phyloP scores from a whole-genome alignment of 2,888 invertebrate species.

The Cosmia trapezina region DNA sequence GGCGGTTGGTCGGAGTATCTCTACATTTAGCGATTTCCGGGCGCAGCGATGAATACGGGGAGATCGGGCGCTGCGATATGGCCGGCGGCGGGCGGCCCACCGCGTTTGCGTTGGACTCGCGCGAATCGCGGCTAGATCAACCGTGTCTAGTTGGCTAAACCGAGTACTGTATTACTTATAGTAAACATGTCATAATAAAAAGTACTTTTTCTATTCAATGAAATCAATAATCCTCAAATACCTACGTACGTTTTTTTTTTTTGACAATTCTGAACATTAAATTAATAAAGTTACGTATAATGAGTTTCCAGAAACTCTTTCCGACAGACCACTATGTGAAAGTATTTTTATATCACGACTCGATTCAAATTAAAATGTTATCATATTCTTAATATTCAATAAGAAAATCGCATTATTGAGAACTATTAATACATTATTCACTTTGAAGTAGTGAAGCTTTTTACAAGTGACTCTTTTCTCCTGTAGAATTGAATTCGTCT shows the following conservation, averaged over 20 bases:
- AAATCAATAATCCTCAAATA: background rate
- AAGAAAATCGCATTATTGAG: background rate
- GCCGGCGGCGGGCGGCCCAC: constrained; percentile 70
- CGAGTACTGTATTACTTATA: constrained; percentile 1
- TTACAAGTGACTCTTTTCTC: background rate
- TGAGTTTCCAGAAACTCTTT: constrained; percentile 10
- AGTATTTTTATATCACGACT: background rate
- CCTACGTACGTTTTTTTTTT: background rate
- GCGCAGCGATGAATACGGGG: constrained; percentile 84
- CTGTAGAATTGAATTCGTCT: background rate
- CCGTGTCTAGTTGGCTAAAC: constrained; percentile 50
- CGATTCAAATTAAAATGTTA: background rate
- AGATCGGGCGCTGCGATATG: constrained; percentile 86
- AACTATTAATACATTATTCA: too few relatives aligned
- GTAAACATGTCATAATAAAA: background rate
- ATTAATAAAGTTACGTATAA: background rate
- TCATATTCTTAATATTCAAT: background rate
- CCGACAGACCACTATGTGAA: background rate
- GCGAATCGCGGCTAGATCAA: constrained; percentile 74
- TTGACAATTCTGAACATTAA: background rate
- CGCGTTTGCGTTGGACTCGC: constrained; percentile 65
- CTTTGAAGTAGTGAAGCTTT: background rate
- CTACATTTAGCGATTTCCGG: constrained; percentile 84
- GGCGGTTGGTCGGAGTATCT: constrained; percentile 81
- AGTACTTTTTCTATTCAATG: background rate